A percentile compares a stretch with the other conserved stretches of the same genome.
These are phyloP conservation scores for Toxostoma redivivum DNA, from an alignment of 2,113 vertebrate genomes.

Conservation along the genomic window DNA sequence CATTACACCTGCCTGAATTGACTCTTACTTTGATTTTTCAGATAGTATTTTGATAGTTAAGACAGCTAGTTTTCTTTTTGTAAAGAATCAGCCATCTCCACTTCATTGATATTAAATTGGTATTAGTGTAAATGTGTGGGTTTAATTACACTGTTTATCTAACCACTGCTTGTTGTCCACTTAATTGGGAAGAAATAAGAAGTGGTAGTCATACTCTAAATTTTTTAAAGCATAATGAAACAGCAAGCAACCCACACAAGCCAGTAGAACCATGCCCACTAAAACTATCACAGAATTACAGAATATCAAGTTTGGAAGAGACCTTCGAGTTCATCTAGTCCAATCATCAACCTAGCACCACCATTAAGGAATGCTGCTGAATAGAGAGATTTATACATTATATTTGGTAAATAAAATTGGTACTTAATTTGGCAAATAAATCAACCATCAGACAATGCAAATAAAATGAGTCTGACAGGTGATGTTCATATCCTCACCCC, in stretches of 20 bases:
- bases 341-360: background rate
- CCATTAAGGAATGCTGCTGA: background rate
- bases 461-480: background rate
- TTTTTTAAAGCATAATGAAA: background rate
- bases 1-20: background rate
- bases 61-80: background rate
- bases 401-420: background rate
- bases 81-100: background rate
- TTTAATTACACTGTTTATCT: background rate
- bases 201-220: background rate
- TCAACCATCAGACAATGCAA: background rate
- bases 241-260: background rate
- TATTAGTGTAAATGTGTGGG: fast-evolving
- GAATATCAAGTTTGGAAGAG: background rate
- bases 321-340: background rate
- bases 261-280: background rate
- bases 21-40: background rate
- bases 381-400: background rate
- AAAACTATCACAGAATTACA: background rate
- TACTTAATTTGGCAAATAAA: background rate
- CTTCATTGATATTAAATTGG: background rate
- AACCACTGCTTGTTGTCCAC: background rate
- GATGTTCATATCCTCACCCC: background rate
- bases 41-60: background rate
- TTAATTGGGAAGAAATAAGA: background rate